Base-by-base conservation (phyloP, 2,113 vertebrate genomes). In the Megalops atlanticus region DNA sequence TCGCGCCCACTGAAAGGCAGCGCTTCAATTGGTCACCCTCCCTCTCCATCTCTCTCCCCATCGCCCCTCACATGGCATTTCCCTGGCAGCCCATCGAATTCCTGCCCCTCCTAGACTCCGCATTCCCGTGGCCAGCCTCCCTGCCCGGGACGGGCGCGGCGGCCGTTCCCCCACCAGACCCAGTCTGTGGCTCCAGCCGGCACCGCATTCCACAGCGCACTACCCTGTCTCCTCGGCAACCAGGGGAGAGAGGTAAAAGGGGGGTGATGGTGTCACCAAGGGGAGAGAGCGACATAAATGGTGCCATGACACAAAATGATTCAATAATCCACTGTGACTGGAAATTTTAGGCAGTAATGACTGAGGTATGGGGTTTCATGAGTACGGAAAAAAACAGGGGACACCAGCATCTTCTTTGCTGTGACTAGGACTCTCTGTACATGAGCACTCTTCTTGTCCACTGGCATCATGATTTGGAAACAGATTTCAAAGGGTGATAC, bases 81-180 rank as follows among this genome's bases (percentile, higher is more conserved):
- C 86, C 89, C 92, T 94, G 93, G 93, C 93, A 93, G 89, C 87
- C 89, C 84, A 85, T 87, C 90, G 93, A 92, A 94, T 93, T 93
- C 91, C 91, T 93, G 83, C 81, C 88, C 87, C 86, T 92, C 91
- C 86, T 86, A 87, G 88, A 88, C 88, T 83, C 85, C 47, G 84
- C 92, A 92, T 93, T 92, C 92, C 92, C 89, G 82, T 87, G 86
- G 90, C 92, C 92, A 89, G 90, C 91, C 91, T 91, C 91, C 89
- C 91, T 86, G 89, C 87, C 86, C 84, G 82, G 87, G 78, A 88
- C 85, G 84, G 85, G 87, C n/a, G 71, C 82, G 89, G 87, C 82
- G 87, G 86, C 87, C 87, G 85, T 85, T 86, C 90, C 88, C 88
- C 79, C 78, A 86, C 86, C 75, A 80, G 87, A 88, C 86, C 88